Conservation (phyloP, 2,888 invertebrate species). For the Blomia tropicalis region DNA sequence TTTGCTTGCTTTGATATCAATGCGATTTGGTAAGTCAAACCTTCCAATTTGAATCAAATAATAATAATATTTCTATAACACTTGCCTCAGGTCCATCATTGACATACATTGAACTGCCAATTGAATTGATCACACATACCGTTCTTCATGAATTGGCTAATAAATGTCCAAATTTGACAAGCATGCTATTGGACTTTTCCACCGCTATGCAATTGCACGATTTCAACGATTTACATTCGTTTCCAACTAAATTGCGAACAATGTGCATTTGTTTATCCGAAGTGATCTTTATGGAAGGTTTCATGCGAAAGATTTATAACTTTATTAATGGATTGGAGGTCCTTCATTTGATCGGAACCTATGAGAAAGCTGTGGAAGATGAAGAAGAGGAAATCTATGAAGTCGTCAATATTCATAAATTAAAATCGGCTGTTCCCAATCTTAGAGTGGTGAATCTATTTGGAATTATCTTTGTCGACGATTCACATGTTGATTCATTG, state of each 20-base stretch:
- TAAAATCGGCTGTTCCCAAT: constrained; percentile 95
- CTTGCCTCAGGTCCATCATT: constrained; percentile 53
- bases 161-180: constrained; percentile 84
- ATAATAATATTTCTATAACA: too few relatives aligned
- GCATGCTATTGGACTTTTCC: constrained; percentile 91
- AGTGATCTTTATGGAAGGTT: constrained; percentile 99
- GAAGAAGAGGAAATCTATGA: constrained; percentile 99
- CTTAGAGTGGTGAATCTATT: constrained; percentile 91
- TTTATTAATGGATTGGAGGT: constrained; percentile 96
- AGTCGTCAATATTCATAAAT: constrained; percentile 94
- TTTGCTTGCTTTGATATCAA: constrained; percentile 57
- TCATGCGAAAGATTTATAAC: constrained; percentile 98
- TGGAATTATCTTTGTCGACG: constrained; percentile 94
- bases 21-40: constrained; percentile 39
- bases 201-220: constrained; percentile 99
- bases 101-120: constrained; percentile 78
- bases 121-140: constrained; percentile 87
- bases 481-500: constrained; percentile 95
- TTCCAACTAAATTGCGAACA: constrained; percentile 87
- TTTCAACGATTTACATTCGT: constrained; percentile 95
- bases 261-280: constrained; percentile 93
- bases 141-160: constrained; percentile 90
- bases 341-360: constrained; percentile 91
- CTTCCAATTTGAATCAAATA: background rate
- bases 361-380: constrained; percentile 74